A percentile compares a stretch with the other conserved stretches of the same genome.
These are phyloP conservation scores for Diplolepis rosae DNA, from an alignment of 2,888 invertebrate species.

Conservation along the genomic window DNA sequence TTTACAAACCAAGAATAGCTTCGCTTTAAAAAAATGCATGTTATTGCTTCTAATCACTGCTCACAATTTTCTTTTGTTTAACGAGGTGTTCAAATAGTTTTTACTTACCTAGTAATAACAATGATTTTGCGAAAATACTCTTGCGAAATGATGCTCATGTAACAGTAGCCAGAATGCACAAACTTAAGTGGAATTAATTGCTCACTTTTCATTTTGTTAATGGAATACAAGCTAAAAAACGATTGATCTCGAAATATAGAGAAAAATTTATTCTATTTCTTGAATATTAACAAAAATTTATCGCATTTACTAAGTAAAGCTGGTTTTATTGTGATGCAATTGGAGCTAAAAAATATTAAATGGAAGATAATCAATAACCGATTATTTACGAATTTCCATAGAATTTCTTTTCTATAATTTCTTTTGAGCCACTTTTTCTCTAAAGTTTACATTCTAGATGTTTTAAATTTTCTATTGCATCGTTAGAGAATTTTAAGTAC, in stretches of 20 bases:
- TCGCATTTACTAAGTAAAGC: slow-evolving; percentile 3
- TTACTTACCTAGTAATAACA: slow-evolving; percentile 6
- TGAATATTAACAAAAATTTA: background rate
- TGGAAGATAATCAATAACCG: slow-evolving; percentile 16
- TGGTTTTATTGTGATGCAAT: slow-evolving; percentile 9
- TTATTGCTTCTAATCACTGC: background rate
- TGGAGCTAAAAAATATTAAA: slow-evolving; percentile 2
- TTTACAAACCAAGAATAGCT: background rate
- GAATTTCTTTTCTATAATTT: slow-evolving; percentile 5
- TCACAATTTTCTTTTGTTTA: background rate
- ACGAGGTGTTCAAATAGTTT: background rate
- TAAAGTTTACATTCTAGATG: background rate
- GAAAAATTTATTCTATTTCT: background rate
- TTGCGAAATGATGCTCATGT: background rate
- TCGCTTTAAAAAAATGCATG: background rate
- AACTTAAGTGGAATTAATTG: background rate
- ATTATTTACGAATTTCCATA: slow-evolving; percentile 18
- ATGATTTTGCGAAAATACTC: background rate
- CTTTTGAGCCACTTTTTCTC: background rate
- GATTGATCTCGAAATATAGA: slow-evolving; percentile 12
- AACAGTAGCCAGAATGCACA: background rate
- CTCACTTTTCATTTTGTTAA: slow-evolving; percentile 18
- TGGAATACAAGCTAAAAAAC: background rate
- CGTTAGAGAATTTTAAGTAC: no score
- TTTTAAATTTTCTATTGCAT: background rate